These are phyloP conservation scores for Leptatherina wallacei DNA, from an alignment of 2,797 vertebrate genomes.

Conservation along the genomic window DNA sequence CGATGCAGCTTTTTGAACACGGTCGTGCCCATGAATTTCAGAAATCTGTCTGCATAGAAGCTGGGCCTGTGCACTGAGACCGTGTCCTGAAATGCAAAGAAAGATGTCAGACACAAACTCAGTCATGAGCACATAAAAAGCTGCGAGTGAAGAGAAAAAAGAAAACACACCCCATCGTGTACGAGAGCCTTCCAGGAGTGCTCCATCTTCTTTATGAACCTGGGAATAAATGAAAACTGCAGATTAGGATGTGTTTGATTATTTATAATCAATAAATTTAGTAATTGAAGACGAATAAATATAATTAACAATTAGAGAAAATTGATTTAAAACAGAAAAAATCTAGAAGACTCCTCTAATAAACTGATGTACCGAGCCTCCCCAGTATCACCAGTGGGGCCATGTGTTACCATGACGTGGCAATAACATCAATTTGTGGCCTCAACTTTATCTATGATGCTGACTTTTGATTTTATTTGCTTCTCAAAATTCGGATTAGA, in stretches of 20 bases:
- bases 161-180: slow-evolving; percentile 88
- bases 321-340: background rate
- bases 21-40: slow-evolving; percentile 93
- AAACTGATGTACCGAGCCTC: too few relatives aligned
- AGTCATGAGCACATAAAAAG: background rate
- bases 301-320: background rate
- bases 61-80: slow-evolving; percentile 94
- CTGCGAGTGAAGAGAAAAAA: background rate
- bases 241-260: background rate
- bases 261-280: too few relatives aligned
- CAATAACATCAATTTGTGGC: too few relatives aligned
- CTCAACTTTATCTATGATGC: too few relatives aligned
- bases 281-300: too few relatives aligned
- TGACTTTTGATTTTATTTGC: too few relatives aligned
- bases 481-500: too few relatives aligned
- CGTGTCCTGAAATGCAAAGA: slow-evolving; percentile 84
- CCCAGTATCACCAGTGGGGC: too few relatives aligned
- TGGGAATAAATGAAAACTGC: slow-evolving; percentile 56
- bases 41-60: slow-evolving; percentile 95
- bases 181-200: slow-evolving; percentile 98
- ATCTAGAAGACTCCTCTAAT: too few relatives aligned
- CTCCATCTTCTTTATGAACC: slow-evolving; percentile 95
- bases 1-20: slow-evolving; percentile 94
- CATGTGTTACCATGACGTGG: too few relatives aligned
- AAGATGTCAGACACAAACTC: background rate